These are phyloP conservation scores for Danaus plexippus DNA, from an alignment of 1,140 invertebrate genomes.

Conservation along the genomic window DNA sequence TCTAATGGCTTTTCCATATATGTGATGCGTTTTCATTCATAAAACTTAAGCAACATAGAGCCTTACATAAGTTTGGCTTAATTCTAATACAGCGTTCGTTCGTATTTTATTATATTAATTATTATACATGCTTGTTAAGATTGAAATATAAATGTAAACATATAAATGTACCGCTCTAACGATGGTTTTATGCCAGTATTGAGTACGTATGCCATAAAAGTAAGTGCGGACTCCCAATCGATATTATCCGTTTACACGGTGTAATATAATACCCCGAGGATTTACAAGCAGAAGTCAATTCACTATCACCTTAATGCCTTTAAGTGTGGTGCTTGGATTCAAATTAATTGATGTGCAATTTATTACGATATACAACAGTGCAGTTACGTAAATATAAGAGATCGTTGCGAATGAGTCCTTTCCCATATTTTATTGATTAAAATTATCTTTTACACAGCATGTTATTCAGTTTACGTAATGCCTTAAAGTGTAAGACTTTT, in stretches of 20 bases:
- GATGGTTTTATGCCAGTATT: slow-evolving; percentile 34
- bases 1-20: slow-evolving; percentile 22
- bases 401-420: neutral
- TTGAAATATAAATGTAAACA: too few species aligned
- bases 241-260: slow-evolving; percentile 46
- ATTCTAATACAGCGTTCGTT: too few species aligned
- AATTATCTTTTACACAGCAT: too few species aligned
- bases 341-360: slow-evolving; percentile 54
- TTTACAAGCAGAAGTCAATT: slow-evolving; percentile 35
- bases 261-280: slow-evolving; percentile 40
- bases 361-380: slow-evolving; percentile 31
- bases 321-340: slow-evolving; percentile 32
- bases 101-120: too few species aligned
- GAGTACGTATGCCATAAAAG: slow-evolving; percentile 40
- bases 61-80: too few species aligned
- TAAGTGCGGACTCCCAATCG: slow-evolving; percentile 40
- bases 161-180: slow-evolving; percentile 18
- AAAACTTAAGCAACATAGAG: slow-evolving; percentile 24
- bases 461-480: too few species aligned
- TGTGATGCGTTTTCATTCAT: slow-evolving; percentile 26
- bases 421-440: too few species aligned
- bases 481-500: too few species aligned
- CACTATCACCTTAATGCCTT: slow-evolving; percentile 46
- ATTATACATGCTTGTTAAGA: too few species aligned
- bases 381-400: slow-evolving; percentile 10